A percentile compares a stretch with the other conserved stretches of the same genome.
These are phyloP conservation scores for Leptonema lineaticorne DNA, from an alignment of 1,140 invertebrate genomes.

Conservation along the genomic window DNA sequence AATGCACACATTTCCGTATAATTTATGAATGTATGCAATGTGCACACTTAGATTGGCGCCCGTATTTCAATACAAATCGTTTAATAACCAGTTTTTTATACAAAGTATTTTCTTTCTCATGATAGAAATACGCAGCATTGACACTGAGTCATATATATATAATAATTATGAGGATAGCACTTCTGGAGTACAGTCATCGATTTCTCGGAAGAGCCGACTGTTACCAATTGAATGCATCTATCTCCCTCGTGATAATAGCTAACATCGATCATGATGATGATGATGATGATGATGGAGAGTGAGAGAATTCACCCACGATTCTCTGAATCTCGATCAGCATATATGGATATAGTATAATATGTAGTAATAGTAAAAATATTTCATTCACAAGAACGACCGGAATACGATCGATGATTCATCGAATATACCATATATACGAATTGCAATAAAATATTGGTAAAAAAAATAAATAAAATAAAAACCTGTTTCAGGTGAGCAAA, in stretches of 20 bases:
- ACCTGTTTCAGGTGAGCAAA: too few species aligned
- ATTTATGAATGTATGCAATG: too few species aligned
- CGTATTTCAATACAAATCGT: neutral
- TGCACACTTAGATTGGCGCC: neutral
- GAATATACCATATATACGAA: neutral
- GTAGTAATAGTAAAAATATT: constrained; percentile 11
- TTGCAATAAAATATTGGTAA: too few species aligned
- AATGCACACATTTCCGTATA: too few species aligned
- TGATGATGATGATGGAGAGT: too few species aligned
- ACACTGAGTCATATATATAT: too few species aligned
- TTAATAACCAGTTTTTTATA: constrained; percentile 2
- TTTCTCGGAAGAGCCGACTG: neutral
- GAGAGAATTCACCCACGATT: neutral
- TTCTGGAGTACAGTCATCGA: neutral
- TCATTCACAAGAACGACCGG: constrained; percentile 8
- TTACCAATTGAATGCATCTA: neutral
- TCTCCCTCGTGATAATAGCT: too few species aligned
- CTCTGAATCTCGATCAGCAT: neutral
- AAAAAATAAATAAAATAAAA: too few species aligned
- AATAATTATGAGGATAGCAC: neutral
- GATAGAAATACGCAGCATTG: too few species aligned
- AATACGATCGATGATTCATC: neutral
- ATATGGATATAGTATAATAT: neutral
- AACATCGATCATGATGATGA: too few species aligned
- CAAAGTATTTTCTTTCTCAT: too few species aligned